phyloP scores from a whole-genome alignment of 2,797 vertebrate genomes.

The Phalloptychus januarius region DNA sequence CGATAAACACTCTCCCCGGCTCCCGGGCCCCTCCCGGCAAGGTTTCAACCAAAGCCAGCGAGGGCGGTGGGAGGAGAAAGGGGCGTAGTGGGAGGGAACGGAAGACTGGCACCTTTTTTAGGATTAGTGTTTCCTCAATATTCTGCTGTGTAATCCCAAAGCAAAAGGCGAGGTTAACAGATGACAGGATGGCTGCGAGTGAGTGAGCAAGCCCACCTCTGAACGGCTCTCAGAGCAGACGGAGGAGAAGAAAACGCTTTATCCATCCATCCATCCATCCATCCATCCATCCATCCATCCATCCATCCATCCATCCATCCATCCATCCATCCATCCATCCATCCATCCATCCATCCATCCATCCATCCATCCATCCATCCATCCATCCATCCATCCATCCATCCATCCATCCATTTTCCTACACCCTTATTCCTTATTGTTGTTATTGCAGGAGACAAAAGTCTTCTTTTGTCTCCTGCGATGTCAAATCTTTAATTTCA shows the following conservation, averaged over 20 bases:
- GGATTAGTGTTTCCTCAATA: constrained; percentile 81
- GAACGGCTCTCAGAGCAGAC: constrained; percentile 50
- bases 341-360: too few relatives aligned
- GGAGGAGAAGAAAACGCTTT: constrained; percentile 17
- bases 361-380: too few relatives aligned
- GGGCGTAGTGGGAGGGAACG: constrained; percentile 41
- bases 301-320: too few relatives aligned
- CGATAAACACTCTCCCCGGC: constrained; percentile 1
- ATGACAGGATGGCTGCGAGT: constrained; percentile 58
- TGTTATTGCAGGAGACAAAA: constrained; percentile 46
- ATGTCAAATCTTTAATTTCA: constrained; percentile 74
- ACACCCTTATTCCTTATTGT: too few relatives aligned
- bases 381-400: too few relatives aligned
- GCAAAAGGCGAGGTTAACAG: constrained; percentile 70
- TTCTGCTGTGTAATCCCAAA: constrained; percentile 76
- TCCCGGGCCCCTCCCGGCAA: constrained; percentile 14
- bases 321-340: too few relatives aligned
- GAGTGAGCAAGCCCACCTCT: constrained; percentile 64
- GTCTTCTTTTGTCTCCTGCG: constrained; percentile 64
- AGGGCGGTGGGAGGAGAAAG: constrained; percentile 41
- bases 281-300: too few relatives aligned
- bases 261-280: too few relatives aligned
- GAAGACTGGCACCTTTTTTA: constrained; percentile 75
- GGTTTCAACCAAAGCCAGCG: constrained; percentile 21
- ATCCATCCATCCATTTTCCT: too few relatives aligned